Evolutionary conservation across 2,888 invertebrate species (phyloP).

Genomic region (Polylopha cassiicola): DNA sequence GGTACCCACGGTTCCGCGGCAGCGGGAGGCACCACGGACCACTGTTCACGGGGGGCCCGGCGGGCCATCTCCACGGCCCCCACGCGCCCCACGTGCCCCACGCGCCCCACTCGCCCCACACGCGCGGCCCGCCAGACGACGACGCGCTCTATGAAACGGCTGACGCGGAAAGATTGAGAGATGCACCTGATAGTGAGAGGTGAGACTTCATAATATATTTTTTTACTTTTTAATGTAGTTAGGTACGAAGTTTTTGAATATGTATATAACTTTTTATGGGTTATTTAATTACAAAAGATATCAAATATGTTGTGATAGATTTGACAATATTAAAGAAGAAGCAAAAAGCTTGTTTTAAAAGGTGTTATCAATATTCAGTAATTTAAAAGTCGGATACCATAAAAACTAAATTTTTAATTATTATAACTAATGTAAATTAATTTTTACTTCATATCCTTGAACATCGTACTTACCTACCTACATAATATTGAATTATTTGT

Average conservation of each 20-base stretch:
- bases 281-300: no score
- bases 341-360: no score
- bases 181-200: constrained; percentile 94
- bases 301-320: no score
- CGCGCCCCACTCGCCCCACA: constrained; percentile 55
- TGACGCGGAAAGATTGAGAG: constrained; percentile 82
- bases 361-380: no score
- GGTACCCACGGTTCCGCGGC: constrained; percentile 81
- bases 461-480: no score
- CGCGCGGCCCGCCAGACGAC: constrained; percentile 79
- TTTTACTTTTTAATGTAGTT: constrained; percentile 18
- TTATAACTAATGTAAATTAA: no score
- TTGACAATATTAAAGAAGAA: no score
- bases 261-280: no score
- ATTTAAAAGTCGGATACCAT: no score
- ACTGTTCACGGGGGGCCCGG: constrained; percentile 49
- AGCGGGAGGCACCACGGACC: constrained; percentile 54
- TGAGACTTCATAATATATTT: constrained; percentile 56
- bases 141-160: constrained; percentile 93
- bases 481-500: no score
- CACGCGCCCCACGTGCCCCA: constrained; percentile 57
- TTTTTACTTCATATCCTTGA: no score
- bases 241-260: constrained; percentile 15
- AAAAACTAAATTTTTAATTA: no score
- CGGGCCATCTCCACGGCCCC: constrained; percentile 48